These are phyloP conservation scores for Argynnis bischoffii DNA, from an alignment of 2,888 invertebrate genomes.

Conservation along the genomic window DNA sequence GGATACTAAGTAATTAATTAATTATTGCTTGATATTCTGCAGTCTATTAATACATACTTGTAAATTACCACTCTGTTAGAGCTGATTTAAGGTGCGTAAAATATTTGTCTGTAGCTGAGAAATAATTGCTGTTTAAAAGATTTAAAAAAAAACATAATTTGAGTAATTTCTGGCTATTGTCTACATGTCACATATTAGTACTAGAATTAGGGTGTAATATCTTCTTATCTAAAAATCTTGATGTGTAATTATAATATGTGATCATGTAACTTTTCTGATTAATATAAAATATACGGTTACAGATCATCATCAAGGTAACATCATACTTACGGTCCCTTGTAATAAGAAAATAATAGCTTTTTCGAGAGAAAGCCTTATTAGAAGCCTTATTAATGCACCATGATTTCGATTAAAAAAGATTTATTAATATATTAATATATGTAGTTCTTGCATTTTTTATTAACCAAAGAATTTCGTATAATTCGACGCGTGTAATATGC, in stretches of 20 bases:
- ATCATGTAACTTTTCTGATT: too few relatives aligned
- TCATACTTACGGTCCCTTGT: too few relatives aligned
- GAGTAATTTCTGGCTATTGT: constrained; percentile 28
- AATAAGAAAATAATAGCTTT: too few relatives aligned
- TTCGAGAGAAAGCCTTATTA: too few relatives aligned
- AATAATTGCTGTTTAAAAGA: constrained; percentile 15
- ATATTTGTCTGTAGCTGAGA: constrained; percentile 22
- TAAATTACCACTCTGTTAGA: constrained; percentile 28
- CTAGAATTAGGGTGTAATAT: constrained; percentile 6
- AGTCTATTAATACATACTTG: constrained; percentile 23
- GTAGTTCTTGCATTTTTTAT: too few relatives aligned
- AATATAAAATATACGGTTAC: background rate
- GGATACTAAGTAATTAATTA: constrained; percentile 4
- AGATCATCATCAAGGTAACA: too few relatives aligned
- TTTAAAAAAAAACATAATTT: constrained; percentile 1
- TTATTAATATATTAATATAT: too few relatives aligned
- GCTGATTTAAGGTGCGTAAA: constrained; percentile 31
- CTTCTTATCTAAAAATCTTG: background rate
- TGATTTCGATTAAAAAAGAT: too few relatives aligned
- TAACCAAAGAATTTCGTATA: background rate
- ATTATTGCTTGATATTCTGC: constrained; percentile 13
- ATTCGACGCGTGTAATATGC: background rate
- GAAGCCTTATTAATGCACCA: too few relatives aligned
- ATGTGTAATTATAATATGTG: background rate
- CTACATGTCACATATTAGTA: constrained; percentile 6